Evolutionary conservation across 2,797 vertebrate species (phyloP).

Genomic region (Aldrovandia affinis): DNA sequence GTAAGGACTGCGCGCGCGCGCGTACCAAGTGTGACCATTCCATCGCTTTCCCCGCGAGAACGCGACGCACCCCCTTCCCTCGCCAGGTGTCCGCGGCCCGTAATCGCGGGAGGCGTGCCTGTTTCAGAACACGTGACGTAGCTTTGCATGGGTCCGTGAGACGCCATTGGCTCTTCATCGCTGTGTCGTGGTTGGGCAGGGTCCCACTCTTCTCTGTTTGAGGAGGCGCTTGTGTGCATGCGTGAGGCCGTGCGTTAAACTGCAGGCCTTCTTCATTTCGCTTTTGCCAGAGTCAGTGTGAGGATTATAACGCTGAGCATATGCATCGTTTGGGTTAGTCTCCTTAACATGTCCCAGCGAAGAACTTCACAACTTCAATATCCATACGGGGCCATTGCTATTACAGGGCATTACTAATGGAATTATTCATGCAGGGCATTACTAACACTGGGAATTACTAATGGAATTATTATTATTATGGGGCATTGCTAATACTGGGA

Average conservation of each 20-base stretch:
- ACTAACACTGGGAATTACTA: neutral
- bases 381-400: too few species aligned
- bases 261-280: neutral
- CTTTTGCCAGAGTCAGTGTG: neutral
- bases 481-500: neutral
- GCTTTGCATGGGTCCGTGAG: slow-evolving; percentile 19
- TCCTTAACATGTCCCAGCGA: slow-evolving; percentile 4
- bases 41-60: slow-evolving; percentile 72
- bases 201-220: neutral
- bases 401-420: neutral
- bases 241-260: neutral
- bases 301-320: neutral
- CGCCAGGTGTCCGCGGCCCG: neutral
- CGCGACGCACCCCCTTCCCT: slow-evolving; percentile 22
- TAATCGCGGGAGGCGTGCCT: slow-evolving; percentile 1
- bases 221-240: neutral
- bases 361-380: neutral
- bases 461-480: neutral
- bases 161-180: slow-evolving; percentile 14
- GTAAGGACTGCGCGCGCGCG: slow-evolving; percentile 82
- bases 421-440: neutral
- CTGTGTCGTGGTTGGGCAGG: neutral
- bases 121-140: slow-evolving; percentile 8
- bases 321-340: neutral
- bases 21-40: slow-evolving; percentile 73